Conservation (phyloP, 2,797 vertebrate genomes). For the Gobio occitaniae region DNA sequence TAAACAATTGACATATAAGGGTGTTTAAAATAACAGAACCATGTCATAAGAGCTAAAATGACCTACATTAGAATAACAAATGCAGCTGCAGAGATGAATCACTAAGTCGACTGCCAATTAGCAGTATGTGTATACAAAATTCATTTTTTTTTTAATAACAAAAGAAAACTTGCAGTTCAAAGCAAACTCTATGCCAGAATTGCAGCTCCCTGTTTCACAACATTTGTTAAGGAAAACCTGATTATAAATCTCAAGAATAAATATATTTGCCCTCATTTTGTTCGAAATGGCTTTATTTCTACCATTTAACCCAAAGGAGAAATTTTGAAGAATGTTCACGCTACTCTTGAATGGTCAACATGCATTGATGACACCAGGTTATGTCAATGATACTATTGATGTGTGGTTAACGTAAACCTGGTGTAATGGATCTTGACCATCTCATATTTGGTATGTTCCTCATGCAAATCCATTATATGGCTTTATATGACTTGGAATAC, state of each 20-base stretch:
- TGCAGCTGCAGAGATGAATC: not conserved
- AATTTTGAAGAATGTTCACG: not conserved
- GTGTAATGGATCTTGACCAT: not conserved
- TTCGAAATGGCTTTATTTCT: not conserved
- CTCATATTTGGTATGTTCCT: not conserved
- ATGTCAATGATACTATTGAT: not conserved
- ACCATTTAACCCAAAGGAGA: not conserved
- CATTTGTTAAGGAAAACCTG: not conserved
- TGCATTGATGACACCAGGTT: not conserved
- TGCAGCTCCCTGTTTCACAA: not conserved
- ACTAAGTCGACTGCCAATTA: not conserved
- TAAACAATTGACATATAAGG: not conserved
- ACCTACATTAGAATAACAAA: not conserved
- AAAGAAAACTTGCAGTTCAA: not conserved
- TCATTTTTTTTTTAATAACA: not conserved
- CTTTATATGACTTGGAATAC: not conserved
- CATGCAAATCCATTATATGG: not conserved
- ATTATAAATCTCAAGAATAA: not conserved
- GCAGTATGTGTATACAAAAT: not conserved
- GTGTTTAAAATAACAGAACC: slow-evolving; percentile 3
- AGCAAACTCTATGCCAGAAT: not conserved
- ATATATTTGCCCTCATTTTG: not conserved
- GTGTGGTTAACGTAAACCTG: not conserved
- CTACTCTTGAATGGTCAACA: not conserved
- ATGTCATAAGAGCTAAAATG: not conserved